Evolutionary conservation across 2,797 vertebrate species (phyloP), one percentile per base, ranked within the genome.

Genomic region (Acridotheres tristis): DNA sequence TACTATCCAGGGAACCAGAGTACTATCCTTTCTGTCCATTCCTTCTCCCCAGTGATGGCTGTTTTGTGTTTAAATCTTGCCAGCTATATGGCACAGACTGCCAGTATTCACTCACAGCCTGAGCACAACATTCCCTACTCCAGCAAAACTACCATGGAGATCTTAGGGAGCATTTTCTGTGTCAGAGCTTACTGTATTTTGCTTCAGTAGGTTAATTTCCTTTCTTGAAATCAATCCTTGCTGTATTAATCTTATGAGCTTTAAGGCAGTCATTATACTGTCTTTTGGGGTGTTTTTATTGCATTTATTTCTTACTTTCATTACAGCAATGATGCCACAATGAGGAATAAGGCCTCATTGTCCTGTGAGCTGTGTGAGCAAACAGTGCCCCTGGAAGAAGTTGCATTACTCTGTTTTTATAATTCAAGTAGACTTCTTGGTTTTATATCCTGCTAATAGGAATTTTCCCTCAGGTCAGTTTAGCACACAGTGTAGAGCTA

Each of bases 391-490:
- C 74, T 66, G 74, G 71, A 95, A 89, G 25, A 93, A 82, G 80
- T 55, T 79, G 22, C 54, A 51, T 84, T 81, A 34, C 58, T 82
- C 51, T 62, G 55, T 47, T 81, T 92, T 90, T 82, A 42, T 93
- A 95, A 86, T 66, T 38, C 78, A 82, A 62, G 59, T 85, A 79
- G 81, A 86, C 63, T 93, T 93, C 77, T 84, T 54, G 62, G 71
- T 20, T 91, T 95, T 88, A 78, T 93, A 81, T 55, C 67, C 77
- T 73, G 55, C 47, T 96, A 94, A 94, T 90, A 84, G 38, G 55
- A 93, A 90, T 93, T 93, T 92, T 93, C 80, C 90, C 90, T 90
- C 71, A 81, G 77, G 92, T 90, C 74, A 79, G 62, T 93, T 96
- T 88, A 93, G 26, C 62, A 59, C 42, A 58, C 13, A 43, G 54